Evolutionary conservation across 2,113 vertebrate species (phyloP).

Genomic region (Archilochus colubris): DNA sequence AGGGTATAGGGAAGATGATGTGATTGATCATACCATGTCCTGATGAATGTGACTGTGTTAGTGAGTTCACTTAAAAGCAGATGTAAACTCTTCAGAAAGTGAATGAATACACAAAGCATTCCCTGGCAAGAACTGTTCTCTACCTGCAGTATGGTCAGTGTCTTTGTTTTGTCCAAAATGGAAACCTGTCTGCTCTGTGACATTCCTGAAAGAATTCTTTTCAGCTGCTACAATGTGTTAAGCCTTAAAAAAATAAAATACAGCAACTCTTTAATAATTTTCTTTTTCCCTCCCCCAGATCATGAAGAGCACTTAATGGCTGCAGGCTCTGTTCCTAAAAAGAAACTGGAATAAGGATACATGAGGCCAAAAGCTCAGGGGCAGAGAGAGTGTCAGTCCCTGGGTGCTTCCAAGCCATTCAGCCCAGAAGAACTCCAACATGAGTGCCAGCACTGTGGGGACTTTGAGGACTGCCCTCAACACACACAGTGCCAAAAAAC

Average conservation of each 20-base stretch:
- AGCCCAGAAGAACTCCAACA: not conserved
- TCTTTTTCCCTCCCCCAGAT: conserved; percentile 54
- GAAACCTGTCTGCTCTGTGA: not conserved
- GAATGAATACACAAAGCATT: not conserved
- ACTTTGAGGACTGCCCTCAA: not conserved
- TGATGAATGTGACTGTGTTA: not conserved
- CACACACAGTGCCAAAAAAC: not conserved
- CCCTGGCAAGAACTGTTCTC: not conserved
- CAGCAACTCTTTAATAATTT: not conserved
- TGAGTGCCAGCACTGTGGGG: not conserved
- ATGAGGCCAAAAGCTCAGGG: conserved; percentile 73
- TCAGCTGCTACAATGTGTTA: not conserved
- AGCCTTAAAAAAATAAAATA: not conserved
- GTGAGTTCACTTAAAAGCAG: not conserved
- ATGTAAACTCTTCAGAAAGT: not conserved
- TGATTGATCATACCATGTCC: not conserved
- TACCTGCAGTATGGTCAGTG: not conserved
- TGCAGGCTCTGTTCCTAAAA: conserved; percentile 47
- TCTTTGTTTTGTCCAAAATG: not conserved
- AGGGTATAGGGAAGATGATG: not conserved
- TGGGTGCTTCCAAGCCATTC: not conserved
- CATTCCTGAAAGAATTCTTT: not conserved
- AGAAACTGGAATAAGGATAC: conserved; percentile 80
- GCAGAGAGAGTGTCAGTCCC: conserved; percentile 18
- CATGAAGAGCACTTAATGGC: conserved; percentile 32